These are phyloP conservation scores for Platyscapa corneri DNA, from an alignment of 1,140 invertebrate species.

Conservation along the genomic window DNA sequence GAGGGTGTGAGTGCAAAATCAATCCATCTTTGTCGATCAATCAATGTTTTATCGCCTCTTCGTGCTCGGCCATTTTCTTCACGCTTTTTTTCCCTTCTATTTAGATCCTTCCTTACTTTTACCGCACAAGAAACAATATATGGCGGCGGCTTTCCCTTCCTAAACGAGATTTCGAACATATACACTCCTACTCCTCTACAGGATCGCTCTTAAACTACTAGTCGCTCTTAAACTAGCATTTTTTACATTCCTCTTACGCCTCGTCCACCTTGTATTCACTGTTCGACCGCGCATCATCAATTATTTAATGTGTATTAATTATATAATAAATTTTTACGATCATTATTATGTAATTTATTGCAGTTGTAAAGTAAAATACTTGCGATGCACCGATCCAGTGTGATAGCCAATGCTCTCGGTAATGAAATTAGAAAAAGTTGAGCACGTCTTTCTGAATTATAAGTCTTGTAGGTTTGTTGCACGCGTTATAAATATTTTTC, in stretches of 20 bases:
- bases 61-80: background rate
- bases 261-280: too few relatives aligned
- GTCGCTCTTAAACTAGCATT: constrained; percentile 10
- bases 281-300: background rate
- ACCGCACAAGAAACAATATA: background rate
- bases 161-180: background rate
- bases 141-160: background rate
- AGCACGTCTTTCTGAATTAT: too few relatives aligned
- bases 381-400: background rate
- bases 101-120: background rate
- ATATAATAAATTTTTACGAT: background rate
- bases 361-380: background rate
- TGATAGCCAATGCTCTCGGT: too few relatives aligned
- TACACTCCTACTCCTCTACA: background rate
- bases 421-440: too few relatives aligned
- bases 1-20: constrained; percentile 2
- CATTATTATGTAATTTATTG: background rate
- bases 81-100: background rate
- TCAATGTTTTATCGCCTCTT: constrained; percentile 41
- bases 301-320: background rate
- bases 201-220: too few relatives aligned
- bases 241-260: background rate
- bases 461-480: too few relatives aligned
- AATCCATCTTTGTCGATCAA: constrained; percentile 47
- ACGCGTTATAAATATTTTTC: too few relatives aligned